Base-by-base conservation (phyloP, 1,140 invertebrate genomes). In the Aphis gossypii region DNA sequence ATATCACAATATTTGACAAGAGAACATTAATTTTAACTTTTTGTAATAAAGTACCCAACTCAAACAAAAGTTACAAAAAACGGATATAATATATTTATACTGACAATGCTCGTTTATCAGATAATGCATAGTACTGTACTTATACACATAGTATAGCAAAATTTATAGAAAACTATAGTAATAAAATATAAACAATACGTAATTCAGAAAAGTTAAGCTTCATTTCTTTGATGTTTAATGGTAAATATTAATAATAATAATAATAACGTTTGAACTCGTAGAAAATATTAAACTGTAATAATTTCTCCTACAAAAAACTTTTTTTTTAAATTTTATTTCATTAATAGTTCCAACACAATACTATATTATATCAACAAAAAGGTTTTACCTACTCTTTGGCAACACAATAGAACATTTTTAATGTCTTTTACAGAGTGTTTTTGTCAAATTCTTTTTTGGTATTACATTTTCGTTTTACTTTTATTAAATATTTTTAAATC, bases 1-100 rank as follows among this genome's bases (percentile, higher is more conserved):
- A 46, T 86, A 86, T 44, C 41, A 46, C 41, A 44, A 30, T 9
- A 86, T 86, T 86, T 46, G 38, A 86, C 83, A 86, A 86, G 23
- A 86, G 35, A 46, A 86, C 83, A 86, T 86, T 44, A 86, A 18
- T 86, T 41, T 86, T 86, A 86, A 41, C 38, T 86, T 86, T 46
- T 44, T 41, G n/a, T 83, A 38, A 38, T 83, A 41, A 38, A 23
- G 60, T n/a, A 76, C 60, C n/a, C 35, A 38, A 41, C 82, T 83
- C 38, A 38, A 21, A 83, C 82, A 83, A 83, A 41, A 83, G 35
- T 83, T 83, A 9, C 8, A 86, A 25, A 84, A 86, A 87, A 87
- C 30, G 41, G 41, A 86, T 48, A 48, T 44, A 46, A 44, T 86
- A 87, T 23, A 48, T 48, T 41, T 86, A 11, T 44, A 44, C 8